Conservation (phyloP, 37 sponge, comb jelly and placozoan species). For the Haliclona indistincta region DNA sequence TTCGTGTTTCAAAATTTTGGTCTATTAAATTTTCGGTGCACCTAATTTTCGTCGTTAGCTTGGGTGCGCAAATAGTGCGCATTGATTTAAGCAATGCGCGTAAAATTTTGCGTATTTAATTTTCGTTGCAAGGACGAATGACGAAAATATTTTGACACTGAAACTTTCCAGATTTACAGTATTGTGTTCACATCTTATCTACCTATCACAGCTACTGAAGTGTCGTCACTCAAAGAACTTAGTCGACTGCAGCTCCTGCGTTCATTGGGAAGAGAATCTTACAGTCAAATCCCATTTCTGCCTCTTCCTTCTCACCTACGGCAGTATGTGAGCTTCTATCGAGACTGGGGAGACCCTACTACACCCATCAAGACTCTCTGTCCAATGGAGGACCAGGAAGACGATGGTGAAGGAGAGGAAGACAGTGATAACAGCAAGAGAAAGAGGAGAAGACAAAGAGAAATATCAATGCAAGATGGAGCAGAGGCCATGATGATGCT, state of each 20-base stretch:
- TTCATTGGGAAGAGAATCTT: conserved; percentile 27
- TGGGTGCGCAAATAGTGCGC: too few relatives aligned
- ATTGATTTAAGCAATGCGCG: too few relatives aligned
- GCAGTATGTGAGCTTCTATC: conserved; percentile 34
- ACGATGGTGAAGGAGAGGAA: background rate
- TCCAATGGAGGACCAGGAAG: conserved; percentile 28
- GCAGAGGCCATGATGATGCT: background rate
- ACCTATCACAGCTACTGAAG: conserved; percentile 27
- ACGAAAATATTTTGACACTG: too few relatives aligned
- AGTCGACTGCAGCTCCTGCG: conserved; percentile 56
- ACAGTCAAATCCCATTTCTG: conserved; percentile 25
- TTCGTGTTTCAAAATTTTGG: too few relatives aligned
- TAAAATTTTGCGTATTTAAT: too few relatives aligned
- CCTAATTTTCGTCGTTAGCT: too few relatives aligned
- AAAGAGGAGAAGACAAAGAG: background rate
- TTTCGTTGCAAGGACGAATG: too few relatives aligned
- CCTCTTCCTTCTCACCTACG: conserved; percentile 57
- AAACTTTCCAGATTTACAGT: too few relatives aligned
- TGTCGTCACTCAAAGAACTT: conserved; percentile 62
- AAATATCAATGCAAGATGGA: background rate
- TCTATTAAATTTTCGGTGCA: too few relatives aligned
- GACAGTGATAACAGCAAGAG: background rate
- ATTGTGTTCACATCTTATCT: background rate
- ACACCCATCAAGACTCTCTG: conserved; percentile 37
- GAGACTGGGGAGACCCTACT: conserved; percentile 32